Evolutionary conservation across 2,797 vertebrate genomes (phyloP).

Genomic region (Allobates femoralis): DNA sequence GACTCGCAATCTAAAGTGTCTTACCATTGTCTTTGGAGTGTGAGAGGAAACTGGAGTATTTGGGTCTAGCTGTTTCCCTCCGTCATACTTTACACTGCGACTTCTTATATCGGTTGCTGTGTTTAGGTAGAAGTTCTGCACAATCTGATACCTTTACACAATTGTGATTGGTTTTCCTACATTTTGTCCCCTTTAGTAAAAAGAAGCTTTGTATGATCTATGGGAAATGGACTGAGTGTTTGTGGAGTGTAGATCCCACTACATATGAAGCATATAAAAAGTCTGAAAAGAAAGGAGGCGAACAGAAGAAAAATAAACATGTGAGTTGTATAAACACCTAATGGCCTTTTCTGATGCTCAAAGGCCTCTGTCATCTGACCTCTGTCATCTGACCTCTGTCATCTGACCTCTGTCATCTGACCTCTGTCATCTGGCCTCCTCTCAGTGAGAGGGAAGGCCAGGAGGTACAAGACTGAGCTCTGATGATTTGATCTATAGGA

Average conservation of each 20-base stretch:
- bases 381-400: no score
- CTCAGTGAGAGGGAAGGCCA: not conserved
- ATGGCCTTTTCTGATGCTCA: not conserved
- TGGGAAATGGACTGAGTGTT: constrained; percentile 96
- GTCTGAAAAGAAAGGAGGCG: constrained; percentile 82
- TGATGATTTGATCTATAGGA: not conserved
- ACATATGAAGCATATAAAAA: constrained; percentile 85
- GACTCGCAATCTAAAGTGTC: no score
- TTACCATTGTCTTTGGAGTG: no score
- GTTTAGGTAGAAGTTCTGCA: not conserved
- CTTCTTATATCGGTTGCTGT: not conserved
- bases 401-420: no score
- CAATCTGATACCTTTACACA: not conserved
- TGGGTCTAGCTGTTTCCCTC: not conserved
- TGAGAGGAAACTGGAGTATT: no score
- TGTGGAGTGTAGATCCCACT: constrained; percentile 90
- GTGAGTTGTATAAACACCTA: constrained; percentile 68
- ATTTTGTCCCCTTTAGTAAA: constrained; percentile 78
- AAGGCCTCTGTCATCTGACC: not conserved
- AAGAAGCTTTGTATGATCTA: constrained; percentile 94
- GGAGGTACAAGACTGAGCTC: not conserved
- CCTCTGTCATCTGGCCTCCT: not conserved
- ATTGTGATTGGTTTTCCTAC: not conserved
- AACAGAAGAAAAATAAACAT: constrained; percentile 80
- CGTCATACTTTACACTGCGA: not conserved